These are phyloP conservation scores for Streptopelia turtur DNA, from an alignment of 2,797 vertebrate genomes.

Conservation along the genomic window DNA sequence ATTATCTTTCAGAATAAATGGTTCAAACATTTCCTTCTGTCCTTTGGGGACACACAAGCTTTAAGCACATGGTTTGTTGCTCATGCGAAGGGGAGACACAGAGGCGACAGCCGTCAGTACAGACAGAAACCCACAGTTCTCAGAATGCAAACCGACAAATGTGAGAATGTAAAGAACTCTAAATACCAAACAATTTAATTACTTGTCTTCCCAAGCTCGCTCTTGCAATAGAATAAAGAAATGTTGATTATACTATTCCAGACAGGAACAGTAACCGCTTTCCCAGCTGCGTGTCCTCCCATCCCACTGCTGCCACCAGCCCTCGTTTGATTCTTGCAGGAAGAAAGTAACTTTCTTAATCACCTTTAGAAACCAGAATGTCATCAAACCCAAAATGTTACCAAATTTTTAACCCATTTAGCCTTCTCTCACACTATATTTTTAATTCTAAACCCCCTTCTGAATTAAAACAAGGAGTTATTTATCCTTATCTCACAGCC, in stretches of 20 bases:
- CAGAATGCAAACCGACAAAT: not conserved
- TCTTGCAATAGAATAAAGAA: not conserved
- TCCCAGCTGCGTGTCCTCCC: not conserved
- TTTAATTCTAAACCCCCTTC: not conserved
- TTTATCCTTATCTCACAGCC: not conserved
- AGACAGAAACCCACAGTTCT: conserved; percentile 1
- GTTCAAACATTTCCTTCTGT: not conserved
- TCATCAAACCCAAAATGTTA: not conserved
- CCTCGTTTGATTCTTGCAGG: not conserved
- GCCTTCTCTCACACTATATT: not conserved
- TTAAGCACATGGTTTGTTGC: not conserved
- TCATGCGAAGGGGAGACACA: not conserved
- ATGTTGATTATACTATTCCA: not conserved
- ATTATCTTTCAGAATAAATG: conserved; percentile 19
- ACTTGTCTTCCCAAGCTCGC: not conserved
- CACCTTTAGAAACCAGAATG: not conserved
- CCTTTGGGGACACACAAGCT: not conserved
- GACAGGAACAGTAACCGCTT: not conserved
- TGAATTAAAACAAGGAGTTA: not conserved
- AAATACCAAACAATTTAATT: not conserved
- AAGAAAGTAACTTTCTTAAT: not conserved
- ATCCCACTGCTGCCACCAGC: not conserved
- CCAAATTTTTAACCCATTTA: not conserved
- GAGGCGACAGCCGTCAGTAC: conserved; percentile 16
- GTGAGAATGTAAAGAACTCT: not conserved